Conservation (phyloP, 1,140 invertebrate genomes). For the Coptotermes formosanus region DNA sequence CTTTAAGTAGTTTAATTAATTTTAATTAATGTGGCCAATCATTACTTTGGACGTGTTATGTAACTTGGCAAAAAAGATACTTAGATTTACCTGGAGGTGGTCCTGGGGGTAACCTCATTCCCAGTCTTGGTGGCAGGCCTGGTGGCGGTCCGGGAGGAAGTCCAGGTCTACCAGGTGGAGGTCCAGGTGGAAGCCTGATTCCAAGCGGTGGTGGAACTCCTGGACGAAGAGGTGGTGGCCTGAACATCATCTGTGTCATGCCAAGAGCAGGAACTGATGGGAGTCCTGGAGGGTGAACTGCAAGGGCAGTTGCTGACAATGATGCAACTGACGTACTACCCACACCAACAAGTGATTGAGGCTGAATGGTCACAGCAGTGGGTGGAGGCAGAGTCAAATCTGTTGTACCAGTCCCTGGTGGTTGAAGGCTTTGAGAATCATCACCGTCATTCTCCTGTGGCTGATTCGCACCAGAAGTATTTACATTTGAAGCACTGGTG, state of each 20-base stretch:
- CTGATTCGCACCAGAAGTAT: neutral
- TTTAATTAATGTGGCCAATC: too few species aligned
- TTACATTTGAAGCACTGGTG: neutral
- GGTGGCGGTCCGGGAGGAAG: conserved; percentile 52
- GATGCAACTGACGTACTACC: neutral
- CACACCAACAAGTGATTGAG: neutral
- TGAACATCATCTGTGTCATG: conserved; percentile 53
- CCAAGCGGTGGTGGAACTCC: conserved; percentile 48
- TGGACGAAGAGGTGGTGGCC: conserved; percentile 58
- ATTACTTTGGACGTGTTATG: too few species aligned
- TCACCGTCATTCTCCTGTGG: conserved; percentile 20
- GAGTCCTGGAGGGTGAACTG: conserved; percentile 38
- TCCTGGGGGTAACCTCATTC: conserved; percentile 56
- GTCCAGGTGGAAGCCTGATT: conserved; percentile 53
- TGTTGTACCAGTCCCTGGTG: conserved; percentile 31
- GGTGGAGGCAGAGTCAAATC: conserved; percentile 31
- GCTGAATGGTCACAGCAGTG: neutral
- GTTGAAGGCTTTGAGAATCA: conserved; percentile 29
- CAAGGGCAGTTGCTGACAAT: conserved; percentile 35
- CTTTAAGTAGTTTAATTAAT: too few species aligned
- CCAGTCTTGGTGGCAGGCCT: conserved; percentile 54
- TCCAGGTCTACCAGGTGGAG: conserved; percentile 48
- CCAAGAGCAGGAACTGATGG: conserved; percentile 40
- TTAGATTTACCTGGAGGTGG: conserved; percentile 60
- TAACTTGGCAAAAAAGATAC: too few species aligned